Base-by-base conservation (phyloP, 2,888 invertebrate genomes). In the Scaptomyza cyrtandrae region DNA sequence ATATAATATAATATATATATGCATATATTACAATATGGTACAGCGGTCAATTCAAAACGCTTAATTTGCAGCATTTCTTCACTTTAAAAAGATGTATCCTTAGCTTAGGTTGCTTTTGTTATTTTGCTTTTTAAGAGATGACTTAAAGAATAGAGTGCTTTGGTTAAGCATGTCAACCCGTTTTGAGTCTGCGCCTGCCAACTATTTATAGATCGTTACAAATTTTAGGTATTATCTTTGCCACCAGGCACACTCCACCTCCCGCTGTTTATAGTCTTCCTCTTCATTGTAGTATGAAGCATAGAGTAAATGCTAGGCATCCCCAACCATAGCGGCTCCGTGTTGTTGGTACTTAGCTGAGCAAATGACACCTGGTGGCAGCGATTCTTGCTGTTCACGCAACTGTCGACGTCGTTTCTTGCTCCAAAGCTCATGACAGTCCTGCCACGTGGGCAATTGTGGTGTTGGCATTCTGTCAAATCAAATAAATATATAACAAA, bases 371-470 rank as follows among this genome's bases (percentile, higher is more conserved):
- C 73, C 71, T 31, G 87, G 58, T 37, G 89, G 88, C 50, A 87
- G 31, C 48, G 85, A 67, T 41, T 91, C 91, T 58, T 91, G 90
- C 90, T 96, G 96, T 88, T 97, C 97, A 46, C 96, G 94, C 90
- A 96, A 94, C 91, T 96, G 96, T 33, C 95, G 94, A 81, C 98
- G 95, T n/a, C 98, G 95, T 91, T 97, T 97, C 93, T 99, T 99
- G 88, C 98, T 98, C 99, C 99, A 99, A 90, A 99, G 94, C 93
- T 99, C 99, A 93, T 99, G 99, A 91, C 99, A 99, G 93, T 99
- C 99, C 93, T 99, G 99, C 96, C 97, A 97, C 33, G 96, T 97
- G 0, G 99, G 99, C 76, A 99, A 93, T 91, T 95, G 95, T 0
- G 97, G 96, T 1, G 95, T 95, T 53, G 95, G 94, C 95, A 97